A percentile compares a stretch with the other conserved stretches of the same genome.
These are phyloP conservation scores for Indicator indicator DNA, from an alignment of 2,113 vertebrate species.

Conservation along the genomic window DNA sequence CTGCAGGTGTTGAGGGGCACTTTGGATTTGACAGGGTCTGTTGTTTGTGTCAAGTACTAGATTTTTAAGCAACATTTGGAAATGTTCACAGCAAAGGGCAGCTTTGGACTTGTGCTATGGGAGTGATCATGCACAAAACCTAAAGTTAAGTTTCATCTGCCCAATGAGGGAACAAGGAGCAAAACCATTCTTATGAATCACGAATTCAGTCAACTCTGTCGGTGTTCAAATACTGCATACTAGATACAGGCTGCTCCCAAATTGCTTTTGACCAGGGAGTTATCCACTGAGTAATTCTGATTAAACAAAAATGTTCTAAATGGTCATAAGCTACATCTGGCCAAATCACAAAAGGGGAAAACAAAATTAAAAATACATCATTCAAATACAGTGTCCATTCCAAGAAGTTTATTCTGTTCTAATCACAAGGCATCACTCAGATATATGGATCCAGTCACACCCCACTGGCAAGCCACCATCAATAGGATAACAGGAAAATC, in stretches of 20 bases:
- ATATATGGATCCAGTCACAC: background rate
- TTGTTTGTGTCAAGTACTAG: background rate
- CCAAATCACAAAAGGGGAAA: background rate
- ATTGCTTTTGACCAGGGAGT: background rate
- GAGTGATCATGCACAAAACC: background rate
- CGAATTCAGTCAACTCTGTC: background rate
- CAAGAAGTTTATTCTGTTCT: background rate
- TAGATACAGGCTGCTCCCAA: background rate
- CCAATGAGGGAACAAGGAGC: background rate
- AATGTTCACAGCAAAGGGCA: background rate
- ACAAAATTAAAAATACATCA: background rate
- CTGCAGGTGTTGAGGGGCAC: background rate
- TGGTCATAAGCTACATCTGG: background rate
- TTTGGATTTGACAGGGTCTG: background rate
- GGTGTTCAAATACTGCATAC: background rate
- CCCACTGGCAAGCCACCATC: background rate
- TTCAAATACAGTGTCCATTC: background rate
- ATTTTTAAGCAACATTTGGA: constrained; percentile 19
- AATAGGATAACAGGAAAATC: background rate
- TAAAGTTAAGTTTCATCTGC: background rate
- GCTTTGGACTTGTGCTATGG: background rate
- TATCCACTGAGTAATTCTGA: background rate
- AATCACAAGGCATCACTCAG: background rate
- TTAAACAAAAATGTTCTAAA: background rate
- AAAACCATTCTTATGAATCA: background rate